Conservation (phyloP, 2,797 vertebrate species). For the Micromesistius poutassou region DNA sequence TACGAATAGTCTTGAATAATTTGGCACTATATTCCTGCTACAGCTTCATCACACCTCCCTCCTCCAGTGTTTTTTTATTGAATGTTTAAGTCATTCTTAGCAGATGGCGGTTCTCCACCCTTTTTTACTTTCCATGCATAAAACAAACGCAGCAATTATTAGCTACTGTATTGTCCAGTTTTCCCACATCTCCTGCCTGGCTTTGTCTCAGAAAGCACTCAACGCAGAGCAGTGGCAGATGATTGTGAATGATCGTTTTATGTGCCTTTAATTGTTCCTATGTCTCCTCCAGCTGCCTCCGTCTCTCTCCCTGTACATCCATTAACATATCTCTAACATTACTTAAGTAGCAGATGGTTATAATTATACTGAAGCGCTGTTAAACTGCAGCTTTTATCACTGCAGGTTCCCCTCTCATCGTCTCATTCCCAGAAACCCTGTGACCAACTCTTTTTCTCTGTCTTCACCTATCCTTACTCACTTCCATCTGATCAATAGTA, state of each 20-base stretch:
- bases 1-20: neutral
- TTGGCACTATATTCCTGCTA: neutral
- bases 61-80: neutral
- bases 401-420: neutral
- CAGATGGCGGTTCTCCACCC: neutral
- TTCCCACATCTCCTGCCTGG: neutral
- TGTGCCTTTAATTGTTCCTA: neutral
- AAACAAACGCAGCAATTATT: neutral
- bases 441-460: neutral
- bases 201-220: neutral
- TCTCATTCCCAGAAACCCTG: neutral
- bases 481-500: constrained; percentile 3
- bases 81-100: neutral
- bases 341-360: neutral
- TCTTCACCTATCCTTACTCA: neutral
- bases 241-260: neutral
- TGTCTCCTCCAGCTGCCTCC: neutral
- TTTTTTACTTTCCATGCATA: neutral
- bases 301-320: neutral
- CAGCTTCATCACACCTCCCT: neutral
- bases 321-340: neutral
- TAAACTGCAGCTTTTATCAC: no score
- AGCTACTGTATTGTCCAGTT: neutral
- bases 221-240: neutral
- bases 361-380: neutral